Conservation (phyloP, 2,888 invertebrate species). For the Dendrolimus pini region DNA sequence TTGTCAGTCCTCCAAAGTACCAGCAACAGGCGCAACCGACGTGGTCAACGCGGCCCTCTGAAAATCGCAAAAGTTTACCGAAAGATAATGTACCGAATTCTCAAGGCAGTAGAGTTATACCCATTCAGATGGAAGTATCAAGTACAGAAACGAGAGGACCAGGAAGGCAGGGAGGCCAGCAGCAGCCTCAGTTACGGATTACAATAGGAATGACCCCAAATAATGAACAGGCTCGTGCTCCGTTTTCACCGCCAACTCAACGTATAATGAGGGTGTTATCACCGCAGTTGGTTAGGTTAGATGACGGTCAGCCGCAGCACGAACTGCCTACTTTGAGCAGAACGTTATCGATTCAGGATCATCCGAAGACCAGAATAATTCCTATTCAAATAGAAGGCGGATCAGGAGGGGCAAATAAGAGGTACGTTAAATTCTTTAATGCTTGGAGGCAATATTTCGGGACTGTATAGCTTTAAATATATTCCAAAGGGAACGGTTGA, state of each 20-base stretch:
- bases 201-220: conserved; percentile 63
- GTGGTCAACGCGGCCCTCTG: conserved; percentile 66
- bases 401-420: conserved; percentile 55
- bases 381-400: conserved; percentile 78
- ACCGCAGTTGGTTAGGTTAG: conserved; percentile 69
- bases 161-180: conserved; percentile 35
- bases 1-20: conserved; percentile 61
- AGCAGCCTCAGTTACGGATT: conserved; percentile 61
- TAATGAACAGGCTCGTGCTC: conserved; percentile 32
- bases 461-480: not conserved
- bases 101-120: conserved; percentile 75
- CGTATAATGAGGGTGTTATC: conserved; percentile 71
- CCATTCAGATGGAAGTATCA: conserved; percentile 80
- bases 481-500: not conserved
- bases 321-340: conserved; percentile 58
- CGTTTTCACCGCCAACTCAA: conserved; percentile 67
- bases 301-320: conserved; percentile 48
- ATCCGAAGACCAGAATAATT: conserved; percentile 75
- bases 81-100: conserved; percentile 42
- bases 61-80: conserved; percentile 63
- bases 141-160: conserved; percentile 49
- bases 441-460: not conserved
- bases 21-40: conserved; percentile 57
- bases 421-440: conserved; percentile 29
- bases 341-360: conserved; percentile 48